These are phyloP conservation scores for Solenopsis fugax DNA, from an alignment of 1,140 invertebrate genomes.

Conservation along the genomic window DNA sequence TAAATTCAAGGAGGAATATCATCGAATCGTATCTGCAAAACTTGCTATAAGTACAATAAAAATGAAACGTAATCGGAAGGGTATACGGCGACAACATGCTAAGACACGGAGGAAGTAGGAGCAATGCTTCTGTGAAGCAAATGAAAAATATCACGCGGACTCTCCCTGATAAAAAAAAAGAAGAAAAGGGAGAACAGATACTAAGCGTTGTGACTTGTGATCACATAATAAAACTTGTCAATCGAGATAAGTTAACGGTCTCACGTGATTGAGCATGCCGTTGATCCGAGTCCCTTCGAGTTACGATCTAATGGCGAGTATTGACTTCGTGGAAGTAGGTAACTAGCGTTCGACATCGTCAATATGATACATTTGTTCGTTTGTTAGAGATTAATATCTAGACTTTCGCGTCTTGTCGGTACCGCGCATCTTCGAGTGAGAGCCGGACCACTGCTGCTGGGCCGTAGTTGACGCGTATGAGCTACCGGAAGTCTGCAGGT, in stretches of 20 bases:
- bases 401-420: not conserved
- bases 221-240: not conserved
- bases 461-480: conserved; percentile 33
- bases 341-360: conserved; percentile 69
- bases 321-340: conserved; percentile 67
- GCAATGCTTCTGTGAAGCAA: not conserved
- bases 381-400: conserved; percentile 61
- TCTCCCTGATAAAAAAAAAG: not conserved
- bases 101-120: not conserved
- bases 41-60: conserved; percentile 42
- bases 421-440: not conserved
- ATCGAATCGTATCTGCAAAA: not conserved
- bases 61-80: conserved; percentile 3
- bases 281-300: conserved; percentile 17
- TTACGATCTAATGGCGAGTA: conserved; percentile 56
- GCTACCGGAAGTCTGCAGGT: conserved; percentile 42
- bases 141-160: conserved; percentile 4
- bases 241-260: conserved; percentile 22
- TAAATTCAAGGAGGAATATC: not conserved
- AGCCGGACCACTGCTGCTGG: not conserved
- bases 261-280: conserved; percentile 13
- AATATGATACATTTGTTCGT: conserved; percentile 60
- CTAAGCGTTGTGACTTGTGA: not conserved
- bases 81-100: not conserved
- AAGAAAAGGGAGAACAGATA: not conserved